These are phyloP conservation scores for Sabellastarte sp. DNA, from an alignment of 2,888 invertebrate species.

Conservation along the genomic window DNA sequence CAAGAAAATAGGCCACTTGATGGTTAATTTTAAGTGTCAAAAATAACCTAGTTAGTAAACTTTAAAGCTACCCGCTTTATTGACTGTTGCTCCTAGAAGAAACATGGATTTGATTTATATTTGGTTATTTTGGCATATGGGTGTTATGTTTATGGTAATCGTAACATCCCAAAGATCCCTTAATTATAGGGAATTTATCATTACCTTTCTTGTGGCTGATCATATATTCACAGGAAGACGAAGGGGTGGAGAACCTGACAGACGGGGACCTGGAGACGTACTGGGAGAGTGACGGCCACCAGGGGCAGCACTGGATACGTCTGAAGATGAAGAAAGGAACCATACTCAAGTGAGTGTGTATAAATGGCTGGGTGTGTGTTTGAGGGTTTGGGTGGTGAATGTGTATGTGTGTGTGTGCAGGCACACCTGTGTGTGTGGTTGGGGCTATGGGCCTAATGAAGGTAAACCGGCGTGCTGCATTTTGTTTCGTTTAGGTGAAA, in stretches of 20 bases:
- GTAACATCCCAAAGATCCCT: neutral
- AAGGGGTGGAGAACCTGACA: constrained; percentile 49
- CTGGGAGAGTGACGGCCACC: constrained; percentile 59
- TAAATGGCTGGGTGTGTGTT: too few relatives aligned
- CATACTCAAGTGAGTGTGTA: constrained; percentile 55
- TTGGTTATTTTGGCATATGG: neutral
- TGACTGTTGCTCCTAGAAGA: too few relatives aligned
- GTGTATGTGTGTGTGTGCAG: too few relatives aligned
- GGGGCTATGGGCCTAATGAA: too few relatives aligned
- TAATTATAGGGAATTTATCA: neutral
- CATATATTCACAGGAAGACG: constrained; percentile 38
- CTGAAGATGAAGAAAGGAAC: constrained; percentile 56
- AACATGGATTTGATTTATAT: constrained; percentile 1
- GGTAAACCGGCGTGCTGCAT: too few relatives aligned
- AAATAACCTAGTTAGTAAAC: too few relatives aligned
- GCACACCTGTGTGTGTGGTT: too few relatives aligned
- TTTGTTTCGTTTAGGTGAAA: too few relatives aligned
- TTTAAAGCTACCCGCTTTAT: too few relatives aligned
- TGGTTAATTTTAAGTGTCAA: too few relatives aligned
- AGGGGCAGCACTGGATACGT: constrained; percentile 56
- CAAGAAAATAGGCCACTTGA: too few relatives aligned
- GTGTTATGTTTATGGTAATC: neutral
- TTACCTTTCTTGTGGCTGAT: neutral
- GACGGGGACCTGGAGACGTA: constrained; percentile 55
- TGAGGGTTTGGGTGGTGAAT: too few relatives aligned